A percentile compares a stretch with the other conserved stretches of the same genome.
Evolutionary conservation across 2,888 invertebrate species (phyloP).

Genomic region (Drosophila meridionalis): DNA sequence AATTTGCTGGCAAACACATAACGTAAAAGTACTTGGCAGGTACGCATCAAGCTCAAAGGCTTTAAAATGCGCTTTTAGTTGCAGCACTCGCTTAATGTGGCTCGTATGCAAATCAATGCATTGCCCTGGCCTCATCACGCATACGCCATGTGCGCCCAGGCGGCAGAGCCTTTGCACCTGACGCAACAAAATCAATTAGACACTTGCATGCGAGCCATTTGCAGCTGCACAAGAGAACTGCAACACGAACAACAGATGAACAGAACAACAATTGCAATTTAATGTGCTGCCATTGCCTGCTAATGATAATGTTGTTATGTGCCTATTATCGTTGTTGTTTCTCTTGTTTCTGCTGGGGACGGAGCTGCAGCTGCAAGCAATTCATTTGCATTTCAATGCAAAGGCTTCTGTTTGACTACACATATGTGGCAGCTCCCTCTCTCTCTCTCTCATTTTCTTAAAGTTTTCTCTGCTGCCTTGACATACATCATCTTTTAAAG

Average conservation of each 20-base stretch:
- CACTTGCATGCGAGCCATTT: conserved; percentile 44
- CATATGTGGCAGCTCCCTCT: conserved; percentile 1
- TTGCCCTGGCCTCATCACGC: conserved; percentile 23
- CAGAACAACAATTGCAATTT: conserved; percentile 63
- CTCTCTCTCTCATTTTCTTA: not conserved
- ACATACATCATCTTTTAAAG: not conserved
- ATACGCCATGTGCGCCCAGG: conserved; percentile 42
- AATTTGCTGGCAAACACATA: conserved; percentile 67
- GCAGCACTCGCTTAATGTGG: conserved; percentile 37
- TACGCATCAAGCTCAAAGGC: conserved; percentile 63
- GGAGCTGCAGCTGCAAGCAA: conserved; percentile 23
- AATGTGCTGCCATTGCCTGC: conserved; percentile 54
- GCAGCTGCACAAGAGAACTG: conserved; percentile 12
- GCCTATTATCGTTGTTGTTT: conserved; percentile 60
- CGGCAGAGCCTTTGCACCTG: conserved; percentile 29
- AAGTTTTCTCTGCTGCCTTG: not conserved
- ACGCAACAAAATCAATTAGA: conserved; percentile 71
- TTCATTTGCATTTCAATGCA: conserved; percentile 66
- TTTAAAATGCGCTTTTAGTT: conserved; percentile 66
- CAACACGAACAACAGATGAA: conserved; percentile 13
- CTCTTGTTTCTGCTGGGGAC: conserved; percentile 18
- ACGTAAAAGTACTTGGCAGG: conserved; percentile 57
- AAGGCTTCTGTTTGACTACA: conserved; percentile 4
- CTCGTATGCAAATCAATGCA: conserved; percentile 41
- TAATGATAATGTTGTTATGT: conserved; percentile 76